These are phyloP conservation scores for Synergus gifuensis DNA, from an alignment of 2,888 invertebrate genomes.

Conservation along the genomic window DNA sequence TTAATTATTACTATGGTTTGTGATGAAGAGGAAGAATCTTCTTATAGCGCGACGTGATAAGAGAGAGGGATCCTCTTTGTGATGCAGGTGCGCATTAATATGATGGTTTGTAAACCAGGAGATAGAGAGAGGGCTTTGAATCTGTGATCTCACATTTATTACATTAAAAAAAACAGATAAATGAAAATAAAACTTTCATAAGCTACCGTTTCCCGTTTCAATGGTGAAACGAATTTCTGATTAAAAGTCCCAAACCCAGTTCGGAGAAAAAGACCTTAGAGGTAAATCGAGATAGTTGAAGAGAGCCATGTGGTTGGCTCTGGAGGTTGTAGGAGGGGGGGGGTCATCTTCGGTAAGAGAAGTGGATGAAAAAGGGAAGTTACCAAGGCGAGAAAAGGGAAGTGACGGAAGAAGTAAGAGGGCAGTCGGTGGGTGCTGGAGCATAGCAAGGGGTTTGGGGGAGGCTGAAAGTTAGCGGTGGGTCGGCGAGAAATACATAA, in stretches of 20 bases:
- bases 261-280: conserved; percentile 54
- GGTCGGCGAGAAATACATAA: conserved; percentile 76
- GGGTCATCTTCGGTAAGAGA: conserved; percentile 42
- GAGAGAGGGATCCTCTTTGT: no score
- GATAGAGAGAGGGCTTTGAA: no score
- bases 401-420: conserved; percentile 54
- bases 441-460: conserved; percentile 60
- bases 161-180: not conserved
- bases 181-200: not conserved
- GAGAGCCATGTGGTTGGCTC: conserved; percentile 26
- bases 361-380: conserved; percentile 46
- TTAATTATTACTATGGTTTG: no score
- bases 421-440: conserved; percentile 52
- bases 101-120: no score
- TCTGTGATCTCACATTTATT: no score
- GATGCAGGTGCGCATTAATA: no score
- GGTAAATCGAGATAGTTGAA: not conserved
- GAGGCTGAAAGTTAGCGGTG: conserved; percentile 57
- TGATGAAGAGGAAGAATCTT: no score
- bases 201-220: not conserved
- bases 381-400: conserved; percentile 40
- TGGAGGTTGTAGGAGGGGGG: conserved; percentile 45
- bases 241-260: conserved; percentile 63
- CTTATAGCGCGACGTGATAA: no score
- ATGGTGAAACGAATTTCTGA: conserved; percentile 60